These are phyloP conservation scores for Tokudaia muenninki DNA, from an alignment of 2,797 vertebrate species.

Conservation along the genomic window DNA sequence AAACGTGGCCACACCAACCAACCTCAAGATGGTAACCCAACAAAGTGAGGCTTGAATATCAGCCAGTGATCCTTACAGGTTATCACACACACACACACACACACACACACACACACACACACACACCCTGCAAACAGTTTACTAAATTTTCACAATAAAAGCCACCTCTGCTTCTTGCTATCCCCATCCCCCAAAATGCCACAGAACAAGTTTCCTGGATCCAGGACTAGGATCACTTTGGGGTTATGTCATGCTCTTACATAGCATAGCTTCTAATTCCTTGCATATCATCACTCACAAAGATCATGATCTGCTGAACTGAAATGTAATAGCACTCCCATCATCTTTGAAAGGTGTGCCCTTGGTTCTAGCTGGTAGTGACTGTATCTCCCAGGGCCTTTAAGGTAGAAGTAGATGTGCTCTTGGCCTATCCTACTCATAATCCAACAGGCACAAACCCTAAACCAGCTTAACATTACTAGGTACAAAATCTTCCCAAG, in stretches of 20 bases:
- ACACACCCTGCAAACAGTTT: background rate
- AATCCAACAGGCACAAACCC: background rate
- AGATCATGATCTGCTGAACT: background rate
- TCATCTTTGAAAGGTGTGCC: background rate
- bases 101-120: background rate
- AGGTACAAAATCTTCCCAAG: background rate
- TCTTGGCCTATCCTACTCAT: background rate
- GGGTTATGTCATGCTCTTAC: background rate
- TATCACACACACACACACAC: background rate
- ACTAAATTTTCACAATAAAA: background rate
- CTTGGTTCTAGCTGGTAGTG: background rate
- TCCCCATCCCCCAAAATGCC: background rate
- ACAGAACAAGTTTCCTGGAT: background rate
- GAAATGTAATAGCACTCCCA: background rate
- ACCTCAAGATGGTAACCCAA: background rate
- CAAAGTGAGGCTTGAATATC: background rate
- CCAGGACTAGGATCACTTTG: background rate
- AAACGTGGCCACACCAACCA: background rate
- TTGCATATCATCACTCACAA: background rate
- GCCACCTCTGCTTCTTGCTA: background rate
- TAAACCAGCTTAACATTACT: background rate
- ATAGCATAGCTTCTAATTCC: background rate
- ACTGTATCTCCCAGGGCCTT: background rate
- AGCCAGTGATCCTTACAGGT: background rate
- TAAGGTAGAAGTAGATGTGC: background rate